Base-by-base conservation (phyloP, 2,888 invertebrate genomes). In the Mesorhabditis spiculigera region DNA sequence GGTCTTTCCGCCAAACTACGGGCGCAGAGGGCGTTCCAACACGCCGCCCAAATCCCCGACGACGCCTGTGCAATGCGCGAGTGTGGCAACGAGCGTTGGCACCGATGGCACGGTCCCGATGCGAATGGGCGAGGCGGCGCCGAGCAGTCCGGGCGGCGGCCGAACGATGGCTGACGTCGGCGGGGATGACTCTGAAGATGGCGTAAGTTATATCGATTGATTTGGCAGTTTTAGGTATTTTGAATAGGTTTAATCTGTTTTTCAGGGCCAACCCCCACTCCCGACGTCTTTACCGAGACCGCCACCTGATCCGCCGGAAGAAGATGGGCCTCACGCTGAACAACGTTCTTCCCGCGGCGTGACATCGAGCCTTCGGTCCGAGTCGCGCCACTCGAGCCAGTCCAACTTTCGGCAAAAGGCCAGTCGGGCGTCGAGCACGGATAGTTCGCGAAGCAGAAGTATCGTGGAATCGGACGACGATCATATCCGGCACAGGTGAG, bases 391-490 rank as follows among this genome's bases (percentile, higher is more conserved):
- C 58, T 50, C 58, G 58, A n/a, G 10, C 10, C 8, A 50, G 58
- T 50, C 58, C 8, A 10, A 10, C n/a, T n/a, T 13, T 10, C 28
- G 13, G 41, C 10, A 13, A 28, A 28, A 8, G 28, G 13, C n/a
- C 41, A 28, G 63, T 8, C 8, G 8, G 63, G 63, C 10, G 63
- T 63, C 63, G 63, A n/a, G 16, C n/a, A 63, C 63, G 6, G 63
- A 10, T 16, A 63, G 63, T 28, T 63, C 63, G 63, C 13, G 6
- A 8, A 61, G n/a, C n/a, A 65, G 65, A 10, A 68, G 68, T 63
- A 28, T 28, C 28, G 28, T 28, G 28, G 28, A 28, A 28, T 28
- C 28, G 28, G 68, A n/a, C n/a, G 64, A 68, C 6, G 64, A 45
- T 43, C 45, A 16, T 28, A 61, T 45, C 43, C 6, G 28, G 63